These are phyloP conservation scores for Etheostoma spectabile DNA, from an alignment of 2,113 vertebrate genomes.

Conservation along the genomic window DNA sequence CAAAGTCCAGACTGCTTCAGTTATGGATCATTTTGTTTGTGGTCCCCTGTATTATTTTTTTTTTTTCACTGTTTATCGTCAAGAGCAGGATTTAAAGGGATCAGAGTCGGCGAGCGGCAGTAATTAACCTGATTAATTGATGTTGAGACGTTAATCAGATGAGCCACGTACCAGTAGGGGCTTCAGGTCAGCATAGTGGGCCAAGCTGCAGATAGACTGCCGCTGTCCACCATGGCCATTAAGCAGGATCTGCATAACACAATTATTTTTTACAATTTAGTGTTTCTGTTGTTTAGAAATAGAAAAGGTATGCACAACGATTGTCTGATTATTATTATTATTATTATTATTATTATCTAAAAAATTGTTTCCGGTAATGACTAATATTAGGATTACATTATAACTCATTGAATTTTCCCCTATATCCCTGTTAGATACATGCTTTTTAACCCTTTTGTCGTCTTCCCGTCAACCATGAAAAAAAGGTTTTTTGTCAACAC, in stretches of 20 bases:
- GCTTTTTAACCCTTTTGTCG: neutral
- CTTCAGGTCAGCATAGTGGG: constrained; percentile 34
- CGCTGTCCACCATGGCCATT: neutral
- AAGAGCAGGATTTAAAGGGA: constrained; percentile 56
- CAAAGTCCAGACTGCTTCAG: neutral
- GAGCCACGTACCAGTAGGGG: constrained; percentile 63
- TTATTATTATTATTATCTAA: neutral
- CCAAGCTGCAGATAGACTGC: constrained; percentile 21
- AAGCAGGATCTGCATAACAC: neutral
- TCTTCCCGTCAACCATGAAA: too few relatives aligned
- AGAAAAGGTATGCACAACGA: neutral
- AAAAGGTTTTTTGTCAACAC: too few relatives aligned
- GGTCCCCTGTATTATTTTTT: neutral
- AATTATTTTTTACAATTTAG: neutral
- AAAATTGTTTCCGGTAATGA: constrained; percentile 18
- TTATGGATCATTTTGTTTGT: neutral
- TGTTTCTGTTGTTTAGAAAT: too few relatives aligned
- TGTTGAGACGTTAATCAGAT: constrained; percentile 79
- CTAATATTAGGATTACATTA: constrained; percentile 29
- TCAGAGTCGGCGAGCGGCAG: constrained; percentile 53
- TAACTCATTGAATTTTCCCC: neutral
- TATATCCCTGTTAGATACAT: constrained; percentile 13
- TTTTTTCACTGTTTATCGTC: constrained; percentile 30
- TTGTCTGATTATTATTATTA: constrained; percentile 16
- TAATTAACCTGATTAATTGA: constrained; percentile 83